Percentiles rank a stretch among this genome's conserved stretches.
phyloP scores from a whole-genome alignment of 2,797 vertebrate species.

The Bovichtus variegatus region DNA sequence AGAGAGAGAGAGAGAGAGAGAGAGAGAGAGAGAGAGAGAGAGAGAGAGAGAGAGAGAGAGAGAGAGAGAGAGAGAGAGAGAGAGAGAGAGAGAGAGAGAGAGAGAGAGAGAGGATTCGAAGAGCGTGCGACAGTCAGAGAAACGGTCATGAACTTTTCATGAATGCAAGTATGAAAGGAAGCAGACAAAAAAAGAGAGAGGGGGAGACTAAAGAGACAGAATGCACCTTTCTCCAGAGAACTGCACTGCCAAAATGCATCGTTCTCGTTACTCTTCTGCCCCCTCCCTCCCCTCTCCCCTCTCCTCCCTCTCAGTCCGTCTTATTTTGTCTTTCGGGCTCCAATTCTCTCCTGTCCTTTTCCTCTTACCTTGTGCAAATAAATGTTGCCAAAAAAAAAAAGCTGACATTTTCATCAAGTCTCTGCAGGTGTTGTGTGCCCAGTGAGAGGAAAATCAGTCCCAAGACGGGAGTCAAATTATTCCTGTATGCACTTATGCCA shows the following conservation, averaged over 20 bases:
- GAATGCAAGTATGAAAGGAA: slow-evolving; percentile 54
- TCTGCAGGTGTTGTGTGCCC: slow-evolving; percentile 18
- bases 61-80: no score
- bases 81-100: no score
- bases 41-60: no score
- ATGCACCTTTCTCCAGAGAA: slow-evolving; percentile 52
- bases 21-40: no score
- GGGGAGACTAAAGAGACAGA: slow-evolving; percentile 50
- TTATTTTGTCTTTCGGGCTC: slow-evolving; percentile 26
- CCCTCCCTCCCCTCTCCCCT: no score
- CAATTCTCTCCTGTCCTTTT: slow-evolving; percentile 1
- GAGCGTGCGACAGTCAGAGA: slow-evolving; percentile 40
- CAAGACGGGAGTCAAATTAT: slow-evolving; percentile 57
- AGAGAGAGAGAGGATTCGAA: slow-evolving; percentile 2
- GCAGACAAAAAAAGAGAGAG: slow-evolving; percentile 6
- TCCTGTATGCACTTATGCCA: slow-evolving; percentile 42
- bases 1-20: no score
- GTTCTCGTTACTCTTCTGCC: slow-evolving; percentile 12
- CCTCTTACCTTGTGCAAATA: slow-evolving; percentile 26
- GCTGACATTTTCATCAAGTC: slow-evolving; percentile 23
- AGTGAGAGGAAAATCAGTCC: slow-evolving; percentile 24
- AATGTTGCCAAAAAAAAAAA: slow-evolving; percentile 21
- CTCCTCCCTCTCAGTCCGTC: background rate
- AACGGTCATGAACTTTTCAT: slow-evolving; percentile 70
- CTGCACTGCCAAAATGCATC: slow-evolving; percentile 48